These are phyloP conservation scores for Paradoxurus hermaphroditus DNA, from an alignment of 2,113 vertebrate genomes.

Conservation along the genomic window DNA sequence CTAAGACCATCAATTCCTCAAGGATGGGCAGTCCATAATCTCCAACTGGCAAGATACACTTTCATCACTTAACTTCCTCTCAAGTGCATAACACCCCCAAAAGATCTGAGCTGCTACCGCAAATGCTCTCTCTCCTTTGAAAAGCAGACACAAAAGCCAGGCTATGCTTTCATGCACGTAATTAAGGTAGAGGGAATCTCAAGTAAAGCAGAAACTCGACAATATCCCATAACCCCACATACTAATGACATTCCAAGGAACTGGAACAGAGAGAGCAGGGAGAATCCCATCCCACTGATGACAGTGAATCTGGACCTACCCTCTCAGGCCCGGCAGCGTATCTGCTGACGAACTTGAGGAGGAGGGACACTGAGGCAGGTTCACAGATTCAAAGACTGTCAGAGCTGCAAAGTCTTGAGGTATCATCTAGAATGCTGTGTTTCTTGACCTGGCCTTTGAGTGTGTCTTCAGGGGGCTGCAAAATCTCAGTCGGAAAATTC, in stretches of 20 bases:
- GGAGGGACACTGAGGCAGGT: not conserved
- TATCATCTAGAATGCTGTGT: not conserved
- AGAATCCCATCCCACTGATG: not conserved
- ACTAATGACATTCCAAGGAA: not conserved
- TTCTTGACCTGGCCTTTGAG: not conserved
- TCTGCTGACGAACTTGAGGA: not conserved
- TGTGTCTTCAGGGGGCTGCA: not conserved
- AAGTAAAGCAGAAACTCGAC: not conserved
- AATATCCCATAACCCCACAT: not conserved
- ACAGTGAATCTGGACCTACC: not conserved
- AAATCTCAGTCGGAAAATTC: not conserved
- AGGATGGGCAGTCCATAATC: not conserved
- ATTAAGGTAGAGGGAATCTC: not conserved
- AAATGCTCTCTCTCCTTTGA: not conserved
- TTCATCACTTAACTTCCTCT: conserved; percentile 16
- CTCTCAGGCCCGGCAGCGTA: not conserved
- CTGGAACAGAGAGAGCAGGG: not conserved
- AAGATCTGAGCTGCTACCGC: not conserved
- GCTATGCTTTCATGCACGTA: not conserved
- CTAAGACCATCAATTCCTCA: not conserved
- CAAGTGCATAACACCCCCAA: not conserved
- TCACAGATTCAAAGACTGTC: not conserved
- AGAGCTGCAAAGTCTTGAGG: not conserved
- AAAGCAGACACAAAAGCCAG: conserved; percentile 8
- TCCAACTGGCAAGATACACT: not conserved